Percentiles rank a stretch among this genome's conserved stretches.
Conservation (phyloP, 2,797 vertebrate genomes). For the Thunnus albacares region DNA sequence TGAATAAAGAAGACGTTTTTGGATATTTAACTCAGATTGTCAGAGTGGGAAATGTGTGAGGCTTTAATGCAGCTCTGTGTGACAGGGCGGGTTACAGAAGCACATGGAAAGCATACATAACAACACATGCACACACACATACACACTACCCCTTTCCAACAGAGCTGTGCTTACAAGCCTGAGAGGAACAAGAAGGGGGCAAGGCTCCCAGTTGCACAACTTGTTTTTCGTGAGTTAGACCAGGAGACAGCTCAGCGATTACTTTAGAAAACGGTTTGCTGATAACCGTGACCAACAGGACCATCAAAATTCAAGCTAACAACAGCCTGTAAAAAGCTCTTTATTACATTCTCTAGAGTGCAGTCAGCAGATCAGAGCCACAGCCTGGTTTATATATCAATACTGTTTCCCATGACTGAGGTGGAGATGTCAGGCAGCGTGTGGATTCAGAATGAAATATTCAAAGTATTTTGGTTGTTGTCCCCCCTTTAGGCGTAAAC, state of each 20-base stretch:
- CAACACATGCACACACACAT: constrained; percentile 43
- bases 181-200: constrained; percentile 76
- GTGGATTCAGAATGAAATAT: constrained; percentile 70
- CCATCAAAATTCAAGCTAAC: constrained; percentile 42
- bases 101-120: constrained; percentile 41
- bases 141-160: constrained; percentile 51
- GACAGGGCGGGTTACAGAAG: constrained; percentile 17
- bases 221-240: constrained; percentile 74
- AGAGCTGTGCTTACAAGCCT: constrained; percentile 73
- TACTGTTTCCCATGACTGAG: constrained; percentile 46
- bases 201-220: constrained; percentile 79
- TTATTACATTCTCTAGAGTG: constrained; percentile 44
- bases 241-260: constrained; percentile 71
- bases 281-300: constrained; percentile 62
- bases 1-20: constrained; percentile 6
- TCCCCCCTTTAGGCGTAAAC: constrained; percentile 54
- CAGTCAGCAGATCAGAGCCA: constrained; percentile 33
- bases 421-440: constrained; percentile 45
- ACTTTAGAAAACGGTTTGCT: constrained; percentile 64
- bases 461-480: constrained; percentile 72
- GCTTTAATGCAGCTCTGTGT: neutral
- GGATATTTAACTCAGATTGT: constrained; percentile 12
- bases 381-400: constrained; percentile 48
- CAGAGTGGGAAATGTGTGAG: neutral
- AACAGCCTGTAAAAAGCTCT: constrained; percentile 24